Conservation (phyloP, 1,140 invertebrate species). For the Nephila pilipes region DNA sequence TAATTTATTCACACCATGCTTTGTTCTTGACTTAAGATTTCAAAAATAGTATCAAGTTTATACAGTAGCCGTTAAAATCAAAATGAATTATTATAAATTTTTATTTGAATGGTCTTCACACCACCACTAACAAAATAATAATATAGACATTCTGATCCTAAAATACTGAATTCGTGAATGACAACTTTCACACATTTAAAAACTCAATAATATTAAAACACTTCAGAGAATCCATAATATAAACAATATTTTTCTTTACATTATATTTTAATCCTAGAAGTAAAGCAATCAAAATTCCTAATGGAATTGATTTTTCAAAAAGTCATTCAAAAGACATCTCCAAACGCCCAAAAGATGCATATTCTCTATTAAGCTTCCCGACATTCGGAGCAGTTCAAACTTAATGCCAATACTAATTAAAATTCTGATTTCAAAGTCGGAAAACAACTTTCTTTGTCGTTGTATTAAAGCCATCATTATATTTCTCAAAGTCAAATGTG, state of each 20-base stretch:
- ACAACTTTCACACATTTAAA: neutral
- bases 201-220: neutral
- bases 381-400: neutral
- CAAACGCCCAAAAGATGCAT: neutral
- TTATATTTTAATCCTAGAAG: neutral
- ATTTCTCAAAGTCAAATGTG: neutral
- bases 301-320: neutral
- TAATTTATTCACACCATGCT: no score
- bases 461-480: neutral
- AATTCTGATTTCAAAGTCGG: neutral
- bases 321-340: neutral
- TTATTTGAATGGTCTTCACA: no score
- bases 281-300: neutral
- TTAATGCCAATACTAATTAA: slow-evolving; percentile 1
- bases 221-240: neutral
- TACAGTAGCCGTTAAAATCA: no score
- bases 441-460: neutral
- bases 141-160: neutral
- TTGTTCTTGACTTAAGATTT: no score
- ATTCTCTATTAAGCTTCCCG: neutral
- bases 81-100: no score
- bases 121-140: neutral
- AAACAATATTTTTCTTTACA: neutral
- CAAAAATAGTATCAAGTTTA: no score
- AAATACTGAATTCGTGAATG: neutral